A percentile compares a stretch with the other conserved stretches of the same genome.
These are phyloP conservation scores for Drosophila guanche DNA, from an alignment of 1,140 invertebrate species.

Conservation along the genomic window DNA sequence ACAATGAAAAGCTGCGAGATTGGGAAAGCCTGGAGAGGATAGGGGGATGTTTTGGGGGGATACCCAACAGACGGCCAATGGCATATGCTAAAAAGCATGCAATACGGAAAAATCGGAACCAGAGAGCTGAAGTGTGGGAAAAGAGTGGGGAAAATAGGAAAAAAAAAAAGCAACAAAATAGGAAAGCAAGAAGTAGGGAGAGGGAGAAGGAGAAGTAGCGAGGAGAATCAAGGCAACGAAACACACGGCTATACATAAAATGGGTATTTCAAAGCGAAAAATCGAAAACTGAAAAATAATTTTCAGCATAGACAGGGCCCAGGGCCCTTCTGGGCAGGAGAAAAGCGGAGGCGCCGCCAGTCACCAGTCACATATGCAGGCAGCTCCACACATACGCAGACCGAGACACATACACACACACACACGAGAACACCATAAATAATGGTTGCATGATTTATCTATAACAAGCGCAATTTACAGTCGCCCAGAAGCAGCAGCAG, in stretches of 20 bases:
- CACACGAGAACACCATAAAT: constrained; percentile 78
- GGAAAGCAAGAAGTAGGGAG: constrained; percentile 4
- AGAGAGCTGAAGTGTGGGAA: constrained; percentile 28
- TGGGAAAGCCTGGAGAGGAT: constrained; percentile 3
- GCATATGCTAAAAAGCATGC: constrained; percentile 81
- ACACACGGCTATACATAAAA: constrained; percentile 64
- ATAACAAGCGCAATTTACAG: constrained; percentile 83
- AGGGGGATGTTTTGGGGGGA: not conserved
- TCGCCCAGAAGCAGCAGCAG: constrained; percentile 62
- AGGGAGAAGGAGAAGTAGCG: constrained; percentile 1
- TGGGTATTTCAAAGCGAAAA: constrained; percentile 82
- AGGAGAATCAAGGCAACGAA: constrained; percentile 53
- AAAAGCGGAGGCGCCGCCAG: constrained; percentile 3
- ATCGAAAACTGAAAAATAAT: constrained; percentile 82
- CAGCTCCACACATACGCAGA: constrained; percentile 68
- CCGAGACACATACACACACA: constrained; percentile 45
- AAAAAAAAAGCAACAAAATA: constrained; percentile 14
- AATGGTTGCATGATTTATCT: constrained; percentile 83
- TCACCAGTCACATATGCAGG: constrained; percentile 71
- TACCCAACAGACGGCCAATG: constrained; percentile 66
- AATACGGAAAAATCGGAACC: constrained; percentile 71
- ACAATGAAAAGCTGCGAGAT: constrained; percentile 77
- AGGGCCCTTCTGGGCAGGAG: not conserved
- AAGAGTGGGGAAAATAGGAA: constrained; percentile 49
- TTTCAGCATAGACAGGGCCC: constrained; percentile 60